Base-by-base conservation (phyloP, 2,797 vertebrate genomes). In the Sphenopsis melanotis region DNA sequence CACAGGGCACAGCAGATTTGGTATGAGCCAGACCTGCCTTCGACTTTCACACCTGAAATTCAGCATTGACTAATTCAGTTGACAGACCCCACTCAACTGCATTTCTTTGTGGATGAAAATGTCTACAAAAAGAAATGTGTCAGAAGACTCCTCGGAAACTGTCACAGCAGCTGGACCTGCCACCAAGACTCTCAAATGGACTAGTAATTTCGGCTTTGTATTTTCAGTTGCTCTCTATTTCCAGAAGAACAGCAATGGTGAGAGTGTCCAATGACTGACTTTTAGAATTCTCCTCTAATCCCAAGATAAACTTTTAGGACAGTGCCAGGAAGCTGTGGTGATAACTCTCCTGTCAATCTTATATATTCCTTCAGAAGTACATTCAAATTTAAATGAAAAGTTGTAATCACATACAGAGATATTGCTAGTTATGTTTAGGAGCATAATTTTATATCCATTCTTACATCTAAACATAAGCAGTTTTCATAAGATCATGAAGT, bases 401-500 rank as follows among this genome's bases (percentile, higher is more conserved):
- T 12, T 84, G 39, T 44, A 83, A 94, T 64, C 60, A 37, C 36
- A 27, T 71, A 64, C 49, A 68, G 46, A 89, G 30, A 36, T 80
- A 68, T 39, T 77, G 53, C 52, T 95, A 93, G 90, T 91, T 93
- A 91, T 2, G 2, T 68, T 87, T 66, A 92, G 41, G 11, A 88
- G n/a, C 68, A 71, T 71, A 78, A 81, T 69, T 93, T 94, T 78
- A 70, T 70, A 92, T 46, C 42, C 42, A 26, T 88, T 92, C 76
- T 89, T 77, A 91, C 83, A 82, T 55, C 59, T 76, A 91, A 92
- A 94, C 46, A 70, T 74, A 90, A 94, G 91, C 64, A 94, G 34
- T 78, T 93, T 90, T 90, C 78, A 37, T 74, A 86, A 75, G 39
- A 75, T 74, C 60, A 49, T 80, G 64, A 94, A 88, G 89, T 81